phyloP scores from a whole-genome alignment of 1,140 invertebrate species.

The Drosophila pseudoananassae region DNA sequence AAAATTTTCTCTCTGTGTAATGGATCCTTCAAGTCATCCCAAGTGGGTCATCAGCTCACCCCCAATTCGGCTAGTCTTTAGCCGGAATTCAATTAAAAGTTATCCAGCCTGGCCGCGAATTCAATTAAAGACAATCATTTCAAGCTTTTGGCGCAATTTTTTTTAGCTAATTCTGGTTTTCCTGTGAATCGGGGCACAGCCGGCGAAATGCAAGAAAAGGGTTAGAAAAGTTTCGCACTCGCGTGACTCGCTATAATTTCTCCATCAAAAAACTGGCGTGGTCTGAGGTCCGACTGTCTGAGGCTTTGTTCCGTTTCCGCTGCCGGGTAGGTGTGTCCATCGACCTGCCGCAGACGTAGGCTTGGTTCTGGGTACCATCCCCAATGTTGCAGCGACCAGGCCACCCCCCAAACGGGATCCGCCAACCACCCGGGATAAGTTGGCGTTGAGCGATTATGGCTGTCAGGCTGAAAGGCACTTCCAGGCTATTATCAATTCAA shows the following conservation, averaged over 20 bases:
- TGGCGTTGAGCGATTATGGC: constrained; percentile 72
- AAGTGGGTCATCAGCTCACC: constrained; percentile 57
- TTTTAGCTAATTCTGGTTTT: constrained; percentile 68
- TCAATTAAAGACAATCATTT: constrained; percentile 73
- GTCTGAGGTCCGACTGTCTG: constrained; percentile 35
- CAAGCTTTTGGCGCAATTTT: constrained; percentile 62
- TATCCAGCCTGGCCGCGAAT: constrained; percentile 46
- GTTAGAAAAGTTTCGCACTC: constrained; percentile 65
- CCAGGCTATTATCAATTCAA: constrained; percentile 57
- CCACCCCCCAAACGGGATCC: constrained; percentile 19
- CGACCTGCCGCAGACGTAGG: constrained; percentile 52
- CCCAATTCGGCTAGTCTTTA: constrained; percentile 45
- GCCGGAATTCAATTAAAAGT: constrained; percentile 58
- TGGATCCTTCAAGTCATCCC: constrained; percentile 22
- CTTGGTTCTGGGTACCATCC: constrained; percentile 34
- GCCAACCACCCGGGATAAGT: constrained; percentile 9
- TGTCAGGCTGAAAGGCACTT: constrained; percentile 72
- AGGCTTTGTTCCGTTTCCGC: constrained; percentile 75
- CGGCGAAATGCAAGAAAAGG: constrained; percentile 31
- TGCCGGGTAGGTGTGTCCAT: constrained; percentile 64
- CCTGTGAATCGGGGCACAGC: constrained; percentile 59
- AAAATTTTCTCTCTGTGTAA: neutral
- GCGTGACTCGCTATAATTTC: constrained; percentile 76
- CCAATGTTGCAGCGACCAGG: constrained; percentile 6
- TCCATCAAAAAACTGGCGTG: constrained; percentile 51